A percentile compares a stretch with the other conserved stretches of the same genome.
Conservation (phyloP, 1,140 invertebrate species). For the Papilio dardanus region DNA sequence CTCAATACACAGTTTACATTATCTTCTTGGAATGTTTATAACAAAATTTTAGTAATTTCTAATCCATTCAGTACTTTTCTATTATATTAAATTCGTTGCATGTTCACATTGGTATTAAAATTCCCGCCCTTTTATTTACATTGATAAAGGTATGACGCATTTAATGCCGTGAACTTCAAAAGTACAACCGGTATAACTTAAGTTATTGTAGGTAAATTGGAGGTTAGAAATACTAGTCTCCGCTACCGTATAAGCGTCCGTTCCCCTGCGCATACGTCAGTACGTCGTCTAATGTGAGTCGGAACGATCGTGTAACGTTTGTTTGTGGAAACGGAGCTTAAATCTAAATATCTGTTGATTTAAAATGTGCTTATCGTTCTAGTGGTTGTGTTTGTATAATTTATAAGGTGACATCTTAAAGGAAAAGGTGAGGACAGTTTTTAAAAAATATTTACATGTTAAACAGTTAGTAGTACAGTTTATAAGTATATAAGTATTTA, state of each 20-base stretch:
- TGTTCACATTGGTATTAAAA: background rate
- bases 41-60: background rate
- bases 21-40: too few species aligned
- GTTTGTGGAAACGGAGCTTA: slow-evolving; percentile 1
- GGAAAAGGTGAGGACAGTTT: background rate
- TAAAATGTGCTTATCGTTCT: slow-evolving; percentile 2
- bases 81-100: background rate
- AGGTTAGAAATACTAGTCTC: background rate
- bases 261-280: background rate
- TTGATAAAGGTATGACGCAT: slow-evolving; percentile 14
- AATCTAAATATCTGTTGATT: background rate
- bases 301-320: slow-evolving; percentile 28
- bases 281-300: slow-evolving; percentile 25
- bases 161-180: slow-evolving; percentile 23
- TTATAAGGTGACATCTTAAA: slow-evolving; percentile 12
- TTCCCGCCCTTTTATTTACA: slow-evolving; percentile 19
- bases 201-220: background rate
- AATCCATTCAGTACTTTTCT: background rate
- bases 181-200: background rate
- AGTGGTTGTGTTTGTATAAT: background rate
- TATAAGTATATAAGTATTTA: too few species aligned
- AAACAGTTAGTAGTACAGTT: too few species aligned
- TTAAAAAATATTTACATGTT: too few species aligned
- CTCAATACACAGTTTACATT: too few species aligned
- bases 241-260: slow-evolving; percentile 28